These are phyloP conservation scores for Amphiprion clarkii DNA, from an alignment of 2,797 vertebrate genomes.

Conservation along the genomic window DNA sequence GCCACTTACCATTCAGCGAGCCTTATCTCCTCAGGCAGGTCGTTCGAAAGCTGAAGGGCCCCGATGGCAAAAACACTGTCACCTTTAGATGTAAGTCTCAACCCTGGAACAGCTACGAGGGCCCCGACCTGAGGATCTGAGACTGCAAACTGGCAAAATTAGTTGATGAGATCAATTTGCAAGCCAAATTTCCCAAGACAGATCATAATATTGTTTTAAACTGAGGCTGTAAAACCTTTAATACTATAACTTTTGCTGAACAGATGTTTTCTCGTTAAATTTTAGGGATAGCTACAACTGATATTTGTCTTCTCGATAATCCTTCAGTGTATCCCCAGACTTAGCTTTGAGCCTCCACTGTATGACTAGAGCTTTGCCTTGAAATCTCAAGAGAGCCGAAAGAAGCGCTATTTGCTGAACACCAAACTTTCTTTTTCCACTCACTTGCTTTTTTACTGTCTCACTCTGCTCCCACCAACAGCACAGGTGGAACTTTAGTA, in stretches of 20 bases:
- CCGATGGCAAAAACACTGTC: too few species aligned
- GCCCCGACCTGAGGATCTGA: too few species aligned
- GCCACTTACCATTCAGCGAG: too few species aligned
- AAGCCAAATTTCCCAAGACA: neutral
- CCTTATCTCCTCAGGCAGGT: too few species aligned
- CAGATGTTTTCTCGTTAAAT: neutral
- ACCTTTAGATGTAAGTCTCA: too few species aligned
- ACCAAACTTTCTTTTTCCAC: conserved; percentile 7
- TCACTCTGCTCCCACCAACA: neutral
- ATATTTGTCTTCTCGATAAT: conserved; percentile 25
- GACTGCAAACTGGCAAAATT: too few species aligned
- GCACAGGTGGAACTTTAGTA: neutral
- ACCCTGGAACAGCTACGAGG: too few species aligned
- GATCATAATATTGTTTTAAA: neutral
- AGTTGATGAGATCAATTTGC: neutral
- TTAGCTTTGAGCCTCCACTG: conserved; percentile 28
- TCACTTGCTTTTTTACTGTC: neutral
- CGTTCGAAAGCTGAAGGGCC: too few species aligned
- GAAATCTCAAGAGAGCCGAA: conserved; percentile 35
- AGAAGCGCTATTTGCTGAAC: conserved; percentile 16
- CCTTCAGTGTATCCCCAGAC: conserved; percentile 22
- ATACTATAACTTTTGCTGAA: conserved; percentile 1
- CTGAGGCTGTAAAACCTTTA: neutral
- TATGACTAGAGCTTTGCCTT: conserved; percentile 8
- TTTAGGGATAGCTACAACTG: conserved; percentile 5